phyloP scores from a whole-genome alignment of 92 coral and sea anemone species.

The Umimayanthus chanpuru region DNA sequence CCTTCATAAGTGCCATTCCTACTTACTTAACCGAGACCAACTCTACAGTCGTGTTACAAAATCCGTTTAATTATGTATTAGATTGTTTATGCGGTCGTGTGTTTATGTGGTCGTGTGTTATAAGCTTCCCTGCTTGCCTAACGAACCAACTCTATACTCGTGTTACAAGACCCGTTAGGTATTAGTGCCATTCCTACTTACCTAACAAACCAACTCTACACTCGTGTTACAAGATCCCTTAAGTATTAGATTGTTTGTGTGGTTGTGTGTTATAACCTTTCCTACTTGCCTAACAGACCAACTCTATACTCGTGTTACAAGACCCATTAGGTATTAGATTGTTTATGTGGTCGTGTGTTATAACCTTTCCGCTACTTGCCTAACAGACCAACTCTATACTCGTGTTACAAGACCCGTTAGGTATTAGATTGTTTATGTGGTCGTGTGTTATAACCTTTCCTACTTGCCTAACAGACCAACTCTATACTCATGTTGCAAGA shows the following conservation, averaged over 20 bases:
- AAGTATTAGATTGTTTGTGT: constrained; percentile 79
- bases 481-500: constrained; percentile 45
- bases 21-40: not conserved
- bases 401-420: constrained; percentile 67
- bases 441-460: no score
- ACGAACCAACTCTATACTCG: not conserved
- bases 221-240: constrained; percentile 62
- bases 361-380: not conserved
- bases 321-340: no score
- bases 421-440: no score
- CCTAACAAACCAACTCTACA: not conserved
- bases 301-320: not conserved
- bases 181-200: constrained; percentile 45
- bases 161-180: constrained; percentile 71
- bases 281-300: not conserved
- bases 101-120: no score
- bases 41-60: not conserved
- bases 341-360: no score
- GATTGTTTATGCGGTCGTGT: no score
- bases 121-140: not conserved
- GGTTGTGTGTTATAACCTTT: no score
- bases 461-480: not conserved
- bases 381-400: not conserved
- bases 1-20: no score
- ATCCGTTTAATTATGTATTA: no score